Conservation (phyloP, 2,797 vertebrate genomes). For the Centroberyx gerrardi region DNA sequence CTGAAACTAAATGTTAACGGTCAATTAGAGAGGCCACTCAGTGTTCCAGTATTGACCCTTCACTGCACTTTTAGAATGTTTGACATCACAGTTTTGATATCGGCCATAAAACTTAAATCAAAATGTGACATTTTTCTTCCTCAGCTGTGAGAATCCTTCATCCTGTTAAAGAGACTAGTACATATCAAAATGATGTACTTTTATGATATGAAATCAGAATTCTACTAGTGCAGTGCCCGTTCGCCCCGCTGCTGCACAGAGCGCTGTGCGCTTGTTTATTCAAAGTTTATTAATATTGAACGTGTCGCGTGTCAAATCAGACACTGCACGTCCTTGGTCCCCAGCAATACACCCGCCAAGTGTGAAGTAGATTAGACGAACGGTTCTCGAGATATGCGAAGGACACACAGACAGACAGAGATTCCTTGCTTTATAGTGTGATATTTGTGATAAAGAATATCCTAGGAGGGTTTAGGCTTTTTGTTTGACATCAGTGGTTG, state of each 20-base stretch:
- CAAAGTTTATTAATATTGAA: too few species aligned
- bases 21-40: conserved; percentile 28
- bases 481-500: neutral
- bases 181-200: neutral
- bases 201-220: neutral
- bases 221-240: too few species aligned
- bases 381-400: too few species aligned
- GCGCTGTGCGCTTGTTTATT: too few species aligned
- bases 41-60: conserved; percentile 18
- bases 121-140: neutral
- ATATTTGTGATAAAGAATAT: neutral
- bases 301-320: too few species aligned
- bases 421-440: too few species aligned
- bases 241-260: too few species aligned
- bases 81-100: conserved; percentile 28
- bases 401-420: too few species aligned
- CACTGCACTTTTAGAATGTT: conserved; percentile 26
- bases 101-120: conserved; percentile 25
- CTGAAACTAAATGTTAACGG: conserved; percentile 57
- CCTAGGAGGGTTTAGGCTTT: neutral
- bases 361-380: too few species aligned
- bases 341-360: too few species aligned
- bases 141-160: conserved; percentile 11
- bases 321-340: too few species aligned
- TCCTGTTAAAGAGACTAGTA: neutral